Percentiles rank a stretch among this genome's conserved stretches.
phyloP scores from a whole-genome alignment of 2,888 invertebrate genomes.

The Papilio elwesi region DNA sequence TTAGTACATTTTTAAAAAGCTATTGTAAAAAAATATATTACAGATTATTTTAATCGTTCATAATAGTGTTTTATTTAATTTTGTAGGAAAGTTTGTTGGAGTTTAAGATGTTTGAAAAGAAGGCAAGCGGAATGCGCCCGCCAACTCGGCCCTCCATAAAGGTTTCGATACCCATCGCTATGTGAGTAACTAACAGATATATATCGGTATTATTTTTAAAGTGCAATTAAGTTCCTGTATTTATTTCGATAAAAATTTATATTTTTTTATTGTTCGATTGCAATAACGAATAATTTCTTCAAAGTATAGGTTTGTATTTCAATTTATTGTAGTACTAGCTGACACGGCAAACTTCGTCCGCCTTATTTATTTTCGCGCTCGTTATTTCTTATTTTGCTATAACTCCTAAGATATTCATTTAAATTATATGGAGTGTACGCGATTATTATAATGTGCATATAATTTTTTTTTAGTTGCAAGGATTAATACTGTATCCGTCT shows the following conservation, averaged over 20 bases:
- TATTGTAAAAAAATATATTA: background rate
- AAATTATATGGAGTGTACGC: too few relatives aligned
- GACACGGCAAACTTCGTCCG: too few relatives aligned
- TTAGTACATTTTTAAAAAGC: background rate
- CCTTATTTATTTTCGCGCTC: too few relatives aligned
- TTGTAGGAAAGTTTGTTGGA: background rate
- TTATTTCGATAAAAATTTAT: background rate
- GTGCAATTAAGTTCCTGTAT: background rate
- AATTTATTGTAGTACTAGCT: too few relatives aligned
- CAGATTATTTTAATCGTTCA: too few relatives aligned
- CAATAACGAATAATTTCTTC: background rate
- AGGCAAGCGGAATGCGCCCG: background rate
- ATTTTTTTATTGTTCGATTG: background rate
- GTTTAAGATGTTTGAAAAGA: constrained; percentile 10
- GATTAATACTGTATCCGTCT: too few relatives aligned
- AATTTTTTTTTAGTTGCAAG: too few relatives aligned
- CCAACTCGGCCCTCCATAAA: background rate
- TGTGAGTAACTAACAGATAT: constrained; percentile 14
- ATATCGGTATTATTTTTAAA: background rate
- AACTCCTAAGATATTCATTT: too few relatives aligned
- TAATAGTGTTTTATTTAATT: background rate
- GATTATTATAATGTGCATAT: too few relatives aligned
- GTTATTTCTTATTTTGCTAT: too few relatives aligned
- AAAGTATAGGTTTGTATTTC: too few relatives aligned
- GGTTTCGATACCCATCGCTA: constrained; percentile 10